These are phyloP conservation scores for Ardeotis arabs DNA, from an alignment of 2,113 vertebrate genomes.

Conservation along the genomic window DNA sequence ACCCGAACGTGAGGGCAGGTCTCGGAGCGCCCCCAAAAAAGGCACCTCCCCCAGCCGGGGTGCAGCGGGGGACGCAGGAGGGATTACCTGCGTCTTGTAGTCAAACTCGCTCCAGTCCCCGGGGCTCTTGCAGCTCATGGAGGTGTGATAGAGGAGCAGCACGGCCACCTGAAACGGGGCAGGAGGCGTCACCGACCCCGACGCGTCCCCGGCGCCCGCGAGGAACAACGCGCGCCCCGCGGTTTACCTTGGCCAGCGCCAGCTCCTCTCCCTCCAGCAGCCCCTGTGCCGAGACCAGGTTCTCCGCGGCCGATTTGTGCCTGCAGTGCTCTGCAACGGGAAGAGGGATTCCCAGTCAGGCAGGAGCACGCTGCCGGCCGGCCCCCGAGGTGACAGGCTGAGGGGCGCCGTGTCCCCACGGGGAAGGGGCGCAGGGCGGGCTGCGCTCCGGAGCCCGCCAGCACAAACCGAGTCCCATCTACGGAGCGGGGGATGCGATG, in stretches of 20 bases:
- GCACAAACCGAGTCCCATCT: neutral
- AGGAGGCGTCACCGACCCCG: neutral
- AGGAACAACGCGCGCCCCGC: accelerated
- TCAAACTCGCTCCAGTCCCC: slow-evolving; percentile 78
- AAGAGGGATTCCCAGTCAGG: neutral
- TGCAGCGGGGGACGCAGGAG: neutral
- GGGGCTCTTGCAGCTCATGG: slow-evolving; percentile 78
- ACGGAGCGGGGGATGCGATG: accelerated
- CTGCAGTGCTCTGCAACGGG: slow-evolving; percentile 78
- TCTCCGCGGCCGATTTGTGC: slow-evolving; percentile 69
- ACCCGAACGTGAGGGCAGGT: neutral
- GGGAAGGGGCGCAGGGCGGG: neutral
- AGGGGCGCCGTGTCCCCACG: neutral
- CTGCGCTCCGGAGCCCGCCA: too few species aligned
- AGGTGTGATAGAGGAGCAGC: slow-evolving; percentile 84
- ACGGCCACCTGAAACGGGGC: slow-evolving; percentile 65
- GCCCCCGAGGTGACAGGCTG: neutral
- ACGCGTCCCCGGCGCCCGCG: accelerated
- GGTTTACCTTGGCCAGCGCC: slow-evolving; percentile 88
- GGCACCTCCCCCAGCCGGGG: neutral
- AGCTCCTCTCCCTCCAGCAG: slow-evolving; percentile 78
- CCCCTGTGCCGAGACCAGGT: slow-evolving; percentile 74
- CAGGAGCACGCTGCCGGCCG: neutral
- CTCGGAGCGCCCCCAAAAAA: accelerated
- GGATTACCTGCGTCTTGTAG: slow-evolving; percentile 83